Evolutionary conservation across 2,113 vertebrate species (phyloP), one percentile per base, ranked within the genome.

Genomic region (Eleginops maclovinus): DNA sequence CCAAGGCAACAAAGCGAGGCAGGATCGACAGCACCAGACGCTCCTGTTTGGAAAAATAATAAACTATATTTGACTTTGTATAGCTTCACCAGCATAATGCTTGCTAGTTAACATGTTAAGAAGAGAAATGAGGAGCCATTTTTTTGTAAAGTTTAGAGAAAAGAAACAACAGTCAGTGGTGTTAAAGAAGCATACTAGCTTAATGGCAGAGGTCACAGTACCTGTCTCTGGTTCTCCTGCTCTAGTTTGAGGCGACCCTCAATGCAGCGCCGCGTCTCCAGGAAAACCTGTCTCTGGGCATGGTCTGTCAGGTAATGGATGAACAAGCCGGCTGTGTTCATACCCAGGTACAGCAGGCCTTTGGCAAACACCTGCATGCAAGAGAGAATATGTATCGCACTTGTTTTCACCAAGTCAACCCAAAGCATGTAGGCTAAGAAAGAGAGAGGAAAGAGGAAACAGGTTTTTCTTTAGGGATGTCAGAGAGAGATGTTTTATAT

Each of bases 151-250:
- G 50, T 41, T 16, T 24, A 2, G 49, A 40, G 19, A 17, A 60
- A n/a, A 60, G n/a, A 7, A 7, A 55, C 8, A 41, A 14, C 24
- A 47, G 13, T 12, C 4, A 36, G 31, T 36, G 31, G 31, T 36
- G 7, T 36, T 36, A 36, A 36, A 36, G 8, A 36, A 36, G 31
- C 21, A 21, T 44, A n/a, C 11, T n/a, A 53, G 53, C 47, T n/a
- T 43, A 21, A 22, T 3, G 3, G 16, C 4, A 43, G 24, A 12
- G 11, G 50, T 64, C n/a, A 40, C 5, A 11, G 31, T 95, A 97
- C 97, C 97, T 99, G 97, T 95, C 97, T 95, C 75, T 98, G 96
- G 91, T 98, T 99, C 88, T 98, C 97, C 24, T 96, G 96, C 88
- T 98, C 97, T 12, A 98, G 95, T 71, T 96, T 96, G 84, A 99